A percentile compares a stretch with the other conserved stretches of the same genome.
These are phyloP conservation scores for Spinus olivaceus DNA, from an alignment of 2,797 vertebrate genomes.

Conservation along the genomic window DNA sequence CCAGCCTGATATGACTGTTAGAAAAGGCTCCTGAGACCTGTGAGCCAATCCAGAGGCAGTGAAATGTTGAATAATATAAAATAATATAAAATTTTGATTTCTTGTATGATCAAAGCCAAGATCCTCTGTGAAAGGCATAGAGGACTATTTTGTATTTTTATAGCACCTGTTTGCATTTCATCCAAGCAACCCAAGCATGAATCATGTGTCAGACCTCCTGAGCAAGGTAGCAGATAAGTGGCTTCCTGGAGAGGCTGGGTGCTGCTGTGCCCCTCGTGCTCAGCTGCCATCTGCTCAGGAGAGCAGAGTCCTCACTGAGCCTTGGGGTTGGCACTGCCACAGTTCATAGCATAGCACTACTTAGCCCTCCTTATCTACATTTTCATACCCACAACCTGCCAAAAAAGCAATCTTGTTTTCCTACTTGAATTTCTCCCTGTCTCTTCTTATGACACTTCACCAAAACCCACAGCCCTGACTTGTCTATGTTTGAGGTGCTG, in stretches of 20 bases:
- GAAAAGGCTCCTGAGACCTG: not conserved
- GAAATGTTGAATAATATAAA: not conserved
- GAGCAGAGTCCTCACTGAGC: not conserved
- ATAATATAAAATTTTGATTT: not conserved
- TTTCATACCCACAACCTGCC: not conserved
- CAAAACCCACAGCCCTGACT: not conserved
- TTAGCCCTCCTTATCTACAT: not conserved
- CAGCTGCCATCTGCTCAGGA: not conserved
- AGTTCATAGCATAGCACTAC: not conserved
- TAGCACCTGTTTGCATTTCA: not conserved
- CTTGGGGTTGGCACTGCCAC: not conserved
- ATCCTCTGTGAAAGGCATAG: not conserved
- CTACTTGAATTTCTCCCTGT: not conserved
- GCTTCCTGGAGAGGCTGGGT: not conserved
- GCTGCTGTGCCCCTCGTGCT: fast-evolving
- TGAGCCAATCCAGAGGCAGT: not conserved
- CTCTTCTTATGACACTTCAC: not conserved
- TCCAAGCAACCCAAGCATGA: not conserved
- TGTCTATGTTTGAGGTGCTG: not conserved
- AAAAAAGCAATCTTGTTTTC: not conserved
- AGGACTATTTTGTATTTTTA: not conserved
- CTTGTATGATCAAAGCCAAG: not conserved
- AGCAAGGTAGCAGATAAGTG: not conserved
- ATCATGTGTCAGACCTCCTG: not conserved
- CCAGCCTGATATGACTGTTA: not conserved